Base-by-base conservation (phyloP, 2,113 vertebrate species). In the Hypomesus transpacificus region DNA sequence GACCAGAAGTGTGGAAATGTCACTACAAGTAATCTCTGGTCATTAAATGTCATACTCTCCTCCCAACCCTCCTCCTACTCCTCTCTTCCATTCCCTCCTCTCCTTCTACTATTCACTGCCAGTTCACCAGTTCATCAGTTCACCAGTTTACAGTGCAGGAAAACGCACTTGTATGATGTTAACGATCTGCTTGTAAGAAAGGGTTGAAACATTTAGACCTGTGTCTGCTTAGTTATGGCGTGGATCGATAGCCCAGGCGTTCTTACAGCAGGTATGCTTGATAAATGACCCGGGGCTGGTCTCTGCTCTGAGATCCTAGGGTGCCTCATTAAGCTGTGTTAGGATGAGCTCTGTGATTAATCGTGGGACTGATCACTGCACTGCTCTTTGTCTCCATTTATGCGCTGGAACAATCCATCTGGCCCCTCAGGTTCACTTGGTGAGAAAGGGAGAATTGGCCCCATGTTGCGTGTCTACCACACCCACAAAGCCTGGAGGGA, bases 1-100 rank as follows among this genome's bases (percentile, higher is more conserved):
- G 85, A 89, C 82, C 77, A 85, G 83, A 86, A 73, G 83, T 87
- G 86, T 84, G 87, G 82, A 89, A 89, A 90, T 90, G 89, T 90
- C 89, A 89, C 69, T 84, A 80, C 83, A 88, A 90, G 89, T 89
- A 86, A 80, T 81, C 83, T 20, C 77, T 76, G 83, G 84, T 89
- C 84, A 84, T 82, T 76, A 88, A 89, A 88, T 87, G 83, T 89
- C 86, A 89, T 82, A 80, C 78, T 69, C 79, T 75, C 75, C 78
- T 71, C 77, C 75, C 64, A 18, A 52, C 75, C 62, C 61, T 39
- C 39, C 18, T 24, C 17, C 0, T 61, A 34, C 63, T 60, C 69
- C 68, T 68, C 61, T 63, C 64, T 65, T 50, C 54, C 21, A 54
- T 78, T 71, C 65, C 60, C 65, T 39, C 61, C 61, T 76, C 53